Base-by-base conservation (phyloP, 2,888 invertebrate species). In the Schizotus pectinicornis region DNA sequence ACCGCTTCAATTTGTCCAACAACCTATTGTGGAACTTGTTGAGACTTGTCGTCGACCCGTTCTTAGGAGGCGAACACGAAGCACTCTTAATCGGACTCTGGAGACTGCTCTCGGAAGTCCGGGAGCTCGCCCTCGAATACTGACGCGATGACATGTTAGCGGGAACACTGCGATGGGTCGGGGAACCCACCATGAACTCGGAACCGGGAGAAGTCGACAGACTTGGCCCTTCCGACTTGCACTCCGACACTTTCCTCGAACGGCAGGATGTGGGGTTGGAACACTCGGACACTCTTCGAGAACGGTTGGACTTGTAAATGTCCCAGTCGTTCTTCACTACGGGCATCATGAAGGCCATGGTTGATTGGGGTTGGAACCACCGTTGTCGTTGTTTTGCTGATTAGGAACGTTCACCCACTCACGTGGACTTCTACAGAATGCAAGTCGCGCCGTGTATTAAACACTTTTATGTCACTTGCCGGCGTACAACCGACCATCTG, bases 301-400 rank as follows among this genome's bases (percentile, higher is more conserved):
- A 86, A 46, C 92, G 86, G 78, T 88, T 88, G 65, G 91, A 89
- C 83, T 92, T 92, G 85, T 94, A 94, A 75, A 94, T 93, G 80
- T 94, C 92, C 87, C 91, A 94, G 80, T 94, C 93, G 83, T 94
- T 94, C 84, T 94, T 94, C 82, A 94, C 88, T 67, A 94, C 94
- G 57, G 94, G 94, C 92, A 94, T 93, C 94, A 94, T 94, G 83
- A 94, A 94, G 84, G 94, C 94, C 94, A 94, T 94, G 45, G 45
- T 22, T 52, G 57, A 55, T 55, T 43, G 42, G 11, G n/a, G 11
- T 39, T 34, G 8, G n/a, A n/a, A n/a, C n/a, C n/a, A n/a, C n/a
- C 7, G 22, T 33, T 48, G 13, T 13, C 41, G 38, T n/a, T 43
- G 22, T 37, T 43, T 5, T 9, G 1, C n/a, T 11, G 2, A 42